These are phyloP conservation scores for Phataginus tetradactyla DNA, from an alignment of 2,797 vertebrate genomes.

Conservation along the genomic window DNA sequence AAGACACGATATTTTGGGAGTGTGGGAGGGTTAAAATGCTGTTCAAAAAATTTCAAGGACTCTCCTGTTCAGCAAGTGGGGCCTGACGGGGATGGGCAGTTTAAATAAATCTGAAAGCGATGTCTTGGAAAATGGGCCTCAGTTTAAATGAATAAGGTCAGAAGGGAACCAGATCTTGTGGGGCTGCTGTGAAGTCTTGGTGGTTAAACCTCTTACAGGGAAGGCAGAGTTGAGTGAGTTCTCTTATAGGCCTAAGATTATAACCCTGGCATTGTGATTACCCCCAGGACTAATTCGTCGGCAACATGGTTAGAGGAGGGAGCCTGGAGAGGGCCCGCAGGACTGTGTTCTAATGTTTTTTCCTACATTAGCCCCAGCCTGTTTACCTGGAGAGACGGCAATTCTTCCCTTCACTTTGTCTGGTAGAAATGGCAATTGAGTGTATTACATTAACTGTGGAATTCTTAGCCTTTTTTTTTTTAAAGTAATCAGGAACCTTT, in stretches of 20 bases:
- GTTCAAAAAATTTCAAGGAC: neutral
- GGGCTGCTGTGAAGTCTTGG: neutral
- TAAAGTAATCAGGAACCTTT: neutral
- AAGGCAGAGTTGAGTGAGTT: neutral
- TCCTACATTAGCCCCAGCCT: neutral
- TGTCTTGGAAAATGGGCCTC: neutral
- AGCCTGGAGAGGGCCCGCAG: neutral
- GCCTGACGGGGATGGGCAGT: fast-evolving
- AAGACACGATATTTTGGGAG: neutral
- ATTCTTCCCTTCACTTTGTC: neutral
- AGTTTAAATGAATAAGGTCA: neutral
- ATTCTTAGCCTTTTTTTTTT: neutral
- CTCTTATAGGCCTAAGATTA: neutral
- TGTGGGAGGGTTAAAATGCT: neutral
- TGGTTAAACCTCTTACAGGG: neutral
- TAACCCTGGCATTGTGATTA: neutral
- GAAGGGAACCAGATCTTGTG: neutral
- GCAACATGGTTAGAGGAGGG: neutral
- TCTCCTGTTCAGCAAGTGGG: neutral
- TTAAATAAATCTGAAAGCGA: neutral
- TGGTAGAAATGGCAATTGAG: neutral
- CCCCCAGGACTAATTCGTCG: neutral
- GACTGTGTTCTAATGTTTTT: neutral
- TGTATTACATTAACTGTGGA: neutral
- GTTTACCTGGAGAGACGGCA: fast-evolving